phyloP scores from a whole-genome alignment of 2,797 vertebrate genomes.

The Tympanoctomys barrerae region DNA sequence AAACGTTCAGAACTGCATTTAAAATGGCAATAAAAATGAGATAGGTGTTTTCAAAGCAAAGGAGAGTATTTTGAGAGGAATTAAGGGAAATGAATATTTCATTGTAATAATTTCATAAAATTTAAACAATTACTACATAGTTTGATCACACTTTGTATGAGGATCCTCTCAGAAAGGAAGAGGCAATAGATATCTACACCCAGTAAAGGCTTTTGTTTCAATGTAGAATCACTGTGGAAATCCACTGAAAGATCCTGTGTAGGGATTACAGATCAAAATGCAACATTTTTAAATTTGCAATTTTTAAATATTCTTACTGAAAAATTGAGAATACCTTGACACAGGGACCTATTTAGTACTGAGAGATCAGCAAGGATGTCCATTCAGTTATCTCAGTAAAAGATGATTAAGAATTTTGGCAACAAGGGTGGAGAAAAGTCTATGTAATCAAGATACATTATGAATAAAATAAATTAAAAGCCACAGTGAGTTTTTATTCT shows the following conservation, averaged over 20 bases:
- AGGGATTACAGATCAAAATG: not conserved
- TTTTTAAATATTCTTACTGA: not conserved
- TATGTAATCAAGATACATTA: not conserved
- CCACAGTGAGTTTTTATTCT: not conserved
- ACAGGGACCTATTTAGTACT: not conserved
- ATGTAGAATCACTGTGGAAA: not conserved
- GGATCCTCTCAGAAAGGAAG: not conserved
- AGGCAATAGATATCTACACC: not conserved
- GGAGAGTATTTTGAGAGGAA: not conserved
- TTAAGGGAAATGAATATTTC: not conserved
- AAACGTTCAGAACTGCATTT: not conserved
- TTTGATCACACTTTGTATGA: not conserved
- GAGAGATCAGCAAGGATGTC: not conserved
- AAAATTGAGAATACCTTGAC: not conserved
- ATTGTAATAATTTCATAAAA: not conserved
- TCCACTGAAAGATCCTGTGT: not conserved
- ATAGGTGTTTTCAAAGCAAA: not conserved
- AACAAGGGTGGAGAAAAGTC: not conserved
- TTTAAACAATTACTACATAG: not conserved
- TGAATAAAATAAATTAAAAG: not conserved
- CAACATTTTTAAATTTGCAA: not conserved
- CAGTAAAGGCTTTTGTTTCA: not conserved
- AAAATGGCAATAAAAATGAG: not conserved
- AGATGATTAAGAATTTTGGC: not conserved
- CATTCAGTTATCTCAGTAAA: not conserved